Base-by-base conservation (phyloP, 2,113 vertebrate genomes). In the Barnardius zonarius region DNA sequence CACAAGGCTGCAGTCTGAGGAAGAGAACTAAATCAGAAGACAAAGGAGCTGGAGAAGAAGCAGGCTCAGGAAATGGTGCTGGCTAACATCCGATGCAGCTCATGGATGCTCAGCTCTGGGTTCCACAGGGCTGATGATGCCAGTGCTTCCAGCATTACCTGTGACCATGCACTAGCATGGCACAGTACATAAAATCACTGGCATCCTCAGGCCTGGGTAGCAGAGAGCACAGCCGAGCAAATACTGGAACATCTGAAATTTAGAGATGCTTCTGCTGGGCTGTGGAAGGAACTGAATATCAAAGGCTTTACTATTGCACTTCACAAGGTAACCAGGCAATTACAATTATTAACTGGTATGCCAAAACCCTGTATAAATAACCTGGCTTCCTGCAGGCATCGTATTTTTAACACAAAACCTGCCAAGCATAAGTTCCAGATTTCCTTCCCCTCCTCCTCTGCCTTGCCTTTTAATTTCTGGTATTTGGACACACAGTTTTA, bases 321-420 rank as follows among this genome's bases (percentile, higher is more conserved):
- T 96, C 88, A 94, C 8, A 64, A 95, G 75, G 86, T 92, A 96
- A 97, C 80, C 82, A 95, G 75, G 68, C 69, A 96, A 96, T 97
- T 85, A 95, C 44, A 80, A 59, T 63, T 73, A 89, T 55, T 94
- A 97, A 92, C 41, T 27, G 69, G 73, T 31, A 77, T 61, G 67
- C 76, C 96, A 93, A 83, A 97, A 86, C 55, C 49, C 51, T 82
- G 59, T 37, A 83, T 54, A 91, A 94, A 91, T 95, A 86, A 83
- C 88, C 86, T 39, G 4, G 39, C 35, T 87, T 95, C 93, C 95
- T 94, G 73, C 52, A 92, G 83, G 75, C 86, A 88, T 46, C 17
- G 5, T 35, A 62, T 81, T 67, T 96, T 85, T 86, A 94, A 97
- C 95, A 89, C 28, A 82, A 95, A 97, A 66, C 73, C 70, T 79